A percentile compares a stretch with the other conserved stretches of the same genome.
Evolutionary conservation across 2,888 invertebrate species (phyloP).

Genomic region (Apodemia zela): DNA sequence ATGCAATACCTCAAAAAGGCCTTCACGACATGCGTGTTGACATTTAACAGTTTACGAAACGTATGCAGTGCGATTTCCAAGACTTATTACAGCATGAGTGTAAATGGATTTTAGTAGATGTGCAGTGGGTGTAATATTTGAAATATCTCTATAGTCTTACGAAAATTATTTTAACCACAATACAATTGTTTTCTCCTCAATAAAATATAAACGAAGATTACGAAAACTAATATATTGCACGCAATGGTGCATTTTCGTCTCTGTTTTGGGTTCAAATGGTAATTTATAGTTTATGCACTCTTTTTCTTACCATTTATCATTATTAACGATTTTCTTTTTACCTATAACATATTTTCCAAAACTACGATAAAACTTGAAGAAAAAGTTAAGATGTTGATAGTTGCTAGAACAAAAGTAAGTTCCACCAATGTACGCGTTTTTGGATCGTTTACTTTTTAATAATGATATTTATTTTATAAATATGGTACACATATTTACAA

Average conservation of each 20-base stretch:
- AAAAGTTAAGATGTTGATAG: too few relatives aligned
- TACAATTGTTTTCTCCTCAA: background rate
- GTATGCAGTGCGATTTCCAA: slow-evolving; percentile 45
- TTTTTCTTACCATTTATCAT: too few relatives aligned
- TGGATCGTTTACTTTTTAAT: too few relatives aligned
- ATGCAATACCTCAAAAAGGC: slow-evolving; percentile 14
- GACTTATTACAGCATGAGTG: slow-evolving; percentile 41
- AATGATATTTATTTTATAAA: too few relatives aligned
- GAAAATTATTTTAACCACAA: background rate
- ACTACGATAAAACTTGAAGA: too few relatives aligned
- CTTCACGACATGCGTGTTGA: slow-evolving; percentile 46
- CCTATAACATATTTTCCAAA: too few relatives aligned
- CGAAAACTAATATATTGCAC: background rate
- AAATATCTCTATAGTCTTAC: background rate
- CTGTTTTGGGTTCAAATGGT: background rate
- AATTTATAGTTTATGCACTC: background rate
- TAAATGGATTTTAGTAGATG: slow-evolving; percentile 36
- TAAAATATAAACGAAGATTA: background rate
- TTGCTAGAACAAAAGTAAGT: too few relatives aligned
- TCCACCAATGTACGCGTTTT: too few relatives aligned
- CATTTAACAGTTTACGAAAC: slow-evolving; percentile 68
- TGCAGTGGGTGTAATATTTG: slow-evolving; percentile 11
- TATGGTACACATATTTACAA: too few relatives aligned
- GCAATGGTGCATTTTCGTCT: too few relatives aligned
- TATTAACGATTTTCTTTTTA: too few relatives aligned